Evolutionary conservation across 2,888 invertebrate genomes (phyloP).

Genomic region (Synanthedon myopaeformis): DNA sequence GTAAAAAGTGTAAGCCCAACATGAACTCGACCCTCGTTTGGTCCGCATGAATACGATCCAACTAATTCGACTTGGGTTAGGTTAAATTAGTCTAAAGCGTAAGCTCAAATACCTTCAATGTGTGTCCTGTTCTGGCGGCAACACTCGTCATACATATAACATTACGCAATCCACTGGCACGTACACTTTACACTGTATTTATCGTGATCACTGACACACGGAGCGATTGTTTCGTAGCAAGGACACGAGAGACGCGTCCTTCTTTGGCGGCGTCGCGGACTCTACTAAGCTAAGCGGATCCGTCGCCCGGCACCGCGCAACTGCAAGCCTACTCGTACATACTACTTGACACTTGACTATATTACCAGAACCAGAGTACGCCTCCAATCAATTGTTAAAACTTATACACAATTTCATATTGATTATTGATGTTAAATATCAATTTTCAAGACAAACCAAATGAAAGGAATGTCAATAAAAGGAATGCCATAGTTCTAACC

Average conservation of each 20-base stretch:
- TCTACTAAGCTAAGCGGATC: slow-evolving; percentile 24
- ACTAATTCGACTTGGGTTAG: not conserved
- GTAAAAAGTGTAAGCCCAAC: not conserved
- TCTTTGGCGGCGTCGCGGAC: slow-evolving; percentile 33
- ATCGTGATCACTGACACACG: slow-evolving; percentile 38
- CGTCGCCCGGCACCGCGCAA: slow-evolving; percentile 36
- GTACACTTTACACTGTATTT: slow-evolving; percentile 40
- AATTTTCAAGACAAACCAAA: too few relatives aligned
- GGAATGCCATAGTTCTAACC: too few relatives aligned
- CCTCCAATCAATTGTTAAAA: too few relatives aligned
- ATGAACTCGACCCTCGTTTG: not conserved
- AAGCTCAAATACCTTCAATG: slow-evolving; percentile 1
- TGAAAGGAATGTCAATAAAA: too few relatives aligned
- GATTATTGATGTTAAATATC: too few relatives aligned
- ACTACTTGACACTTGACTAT: slow-evolving; percentile 4
- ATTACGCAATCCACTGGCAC: slow-evolving; percentile 22
- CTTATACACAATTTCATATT: too few relatives aligned
- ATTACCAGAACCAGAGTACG: too few relatives aligned
- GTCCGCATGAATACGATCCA: not conserved
- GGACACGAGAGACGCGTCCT: slow-evolving; percentile 24
- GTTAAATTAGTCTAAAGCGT: not conserved
- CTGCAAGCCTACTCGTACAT: slow-evolving; percentile 39
- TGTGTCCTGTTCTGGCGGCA: slow-evolving; percentile 5
- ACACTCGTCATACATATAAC: slow-evolving; percentile 37
- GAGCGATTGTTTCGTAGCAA: slow-evolving; percentile 16